These are phyloP conservation scores for Portevinia maculata DNA, from an alignment of 2,888 invertebrate genomes.

Conservation along the genomic window DNA sequence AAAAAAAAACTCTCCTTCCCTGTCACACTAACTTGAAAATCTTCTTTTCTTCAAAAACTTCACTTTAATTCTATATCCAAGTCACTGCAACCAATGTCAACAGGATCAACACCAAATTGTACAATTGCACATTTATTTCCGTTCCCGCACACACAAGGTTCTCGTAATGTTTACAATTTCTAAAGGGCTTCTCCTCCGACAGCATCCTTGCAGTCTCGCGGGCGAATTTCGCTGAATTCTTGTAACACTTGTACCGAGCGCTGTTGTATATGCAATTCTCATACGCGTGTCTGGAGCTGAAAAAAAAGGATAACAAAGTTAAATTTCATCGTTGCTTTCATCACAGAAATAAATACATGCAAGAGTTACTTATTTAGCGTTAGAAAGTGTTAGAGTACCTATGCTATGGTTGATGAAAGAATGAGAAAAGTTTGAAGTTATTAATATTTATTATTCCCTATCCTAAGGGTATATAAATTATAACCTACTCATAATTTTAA, in stretches of 20 bases:
- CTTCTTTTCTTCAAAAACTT: slow-evolving; percentile 6
- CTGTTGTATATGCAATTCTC: slow-evolving; percentile 82
- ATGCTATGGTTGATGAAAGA: too few species aligned
- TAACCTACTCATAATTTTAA: too few species aligned
- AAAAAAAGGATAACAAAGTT: slow-evolving; percentile 64
- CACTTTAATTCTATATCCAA: slow-evolving; percentile 21
- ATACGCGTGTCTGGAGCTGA: slow-evolving; percentile 81
- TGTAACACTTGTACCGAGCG: slow-evolving; percentile 82
- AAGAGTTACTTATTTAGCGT: too few species aligned
- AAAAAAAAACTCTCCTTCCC: neutral
- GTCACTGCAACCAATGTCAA: slow-evolving; percentile 7
- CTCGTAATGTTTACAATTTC: slow-evolving; percentile 80
- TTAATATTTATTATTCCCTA: too few species aligned
- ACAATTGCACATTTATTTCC: slow-evolving; percentile 1
- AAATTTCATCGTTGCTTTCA: slow-evolving; percentile 53
- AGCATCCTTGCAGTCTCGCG: slow-evolving; percentile 81
- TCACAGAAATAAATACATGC: neutral
- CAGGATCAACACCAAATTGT: slow-evolving; percentile 22
- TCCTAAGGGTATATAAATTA: too few species aligned
- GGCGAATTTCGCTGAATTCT: slow-evolving; percentile 81
- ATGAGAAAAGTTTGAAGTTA: too few species aligned
- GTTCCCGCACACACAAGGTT: slow-evolving; percentile 77
- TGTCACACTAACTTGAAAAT: neutral
- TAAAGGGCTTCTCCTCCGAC: slow-evolving; percentile 82
- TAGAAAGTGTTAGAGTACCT: too few species aligned